Evolutionary conservation across 2,797 vertebrate species (phyloP).

Genomic region (Hypotaenidia okinawae): DNA sequence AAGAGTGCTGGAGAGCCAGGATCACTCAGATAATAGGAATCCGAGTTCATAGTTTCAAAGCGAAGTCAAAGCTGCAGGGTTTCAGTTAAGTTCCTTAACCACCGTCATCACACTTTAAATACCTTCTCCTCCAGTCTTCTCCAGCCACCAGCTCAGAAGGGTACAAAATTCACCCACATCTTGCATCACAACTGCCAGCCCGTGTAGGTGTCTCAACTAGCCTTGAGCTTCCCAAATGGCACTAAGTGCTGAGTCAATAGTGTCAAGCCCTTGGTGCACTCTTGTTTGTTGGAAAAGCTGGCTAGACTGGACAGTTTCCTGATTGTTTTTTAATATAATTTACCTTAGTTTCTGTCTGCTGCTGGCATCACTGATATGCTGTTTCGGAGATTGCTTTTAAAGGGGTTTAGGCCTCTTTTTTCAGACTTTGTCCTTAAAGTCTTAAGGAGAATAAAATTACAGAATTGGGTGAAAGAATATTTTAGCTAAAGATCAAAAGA

Average conservation of each 20-base stretch:
- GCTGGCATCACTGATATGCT: not conserved
- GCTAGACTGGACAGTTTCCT: not conserved
- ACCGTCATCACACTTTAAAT: not conserved
- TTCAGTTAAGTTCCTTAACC: not conserved
- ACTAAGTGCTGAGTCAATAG: not conserved
- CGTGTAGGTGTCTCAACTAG: not conserved
- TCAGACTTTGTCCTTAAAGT: not conserved
- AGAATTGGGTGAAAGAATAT: not conserved
- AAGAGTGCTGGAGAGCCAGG: not conserved
- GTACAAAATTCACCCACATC: not conserved
- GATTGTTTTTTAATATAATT: not conserved
- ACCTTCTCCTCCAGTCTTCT: not conserved
- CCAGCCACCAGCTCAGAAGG: not conserved
- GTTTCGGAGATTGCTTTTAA: not conserved
- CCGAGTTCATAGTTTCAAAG: not conserved
- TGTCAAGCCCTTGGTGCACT: not conserved
- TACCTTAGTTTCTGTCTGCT: not conserved
- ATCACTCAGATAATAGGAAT: not conserved
- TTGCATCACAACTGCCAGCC: not conserved
- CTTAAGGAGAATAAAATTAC: not conserved
- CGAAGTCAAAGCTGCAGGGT: not conserved
- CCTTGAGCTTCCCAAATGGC: not conserved
- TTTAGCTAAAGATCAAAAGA: not conserved
- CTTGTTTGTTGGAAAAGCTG: not conserved
- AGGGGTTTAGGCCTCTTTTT: fast-evolving